phyloP scores from a whole-genome alignment of 2,113 vertebrate species.

The Pardalotus punctatus region DNA sequence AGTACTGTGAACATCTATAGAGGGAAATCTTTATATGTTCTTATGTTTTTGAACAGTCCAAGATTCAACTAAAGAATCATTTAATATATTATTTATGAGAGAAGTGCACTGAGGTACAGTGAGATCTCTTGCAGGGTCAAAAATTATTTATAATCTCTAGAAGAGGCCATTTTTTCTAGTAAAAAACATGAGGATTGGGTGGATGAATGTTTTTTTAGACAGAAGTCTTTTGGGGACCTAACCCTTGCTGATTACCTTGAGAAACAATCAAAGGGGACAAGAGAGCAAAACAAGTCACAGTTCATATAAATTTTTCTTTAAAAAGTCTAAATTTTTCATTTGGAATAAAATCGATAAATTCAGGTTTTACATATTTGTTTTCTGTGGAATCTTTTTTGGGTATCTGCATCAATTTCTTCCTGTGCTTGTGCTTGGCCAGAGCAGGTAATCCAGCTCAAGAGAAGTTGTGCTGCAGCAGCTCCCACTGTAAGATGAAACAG shows the following conservation, averaged over 20 bases:
- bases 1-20: background rate
- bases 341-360: background rate
- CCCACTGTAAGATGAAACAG: background rate
- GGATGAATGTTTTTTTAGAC: background rate
- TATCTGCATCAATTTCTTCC: background rate
- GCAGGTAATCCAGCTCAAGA: background rate
- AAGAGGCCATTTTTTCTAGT: background rate
- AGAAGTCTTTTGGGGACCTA: background rate
- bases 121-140: background rate
- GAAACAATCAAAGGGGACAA: background rate
- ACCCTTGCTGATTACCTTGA: background rate
- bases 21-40: background rate
- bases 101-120: background rate
- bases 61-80: background rate
- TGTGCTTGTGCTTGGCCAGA: background rate
- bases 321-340: background rate
- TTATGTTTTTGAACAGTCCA: background rate
- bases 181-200: background rate
- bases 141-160: background rate
- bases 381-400: background rate
- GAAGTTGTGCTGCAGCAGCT: background rate
- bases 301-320: background rate
- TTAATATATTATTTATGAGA: background rate
- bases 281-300: background rate
- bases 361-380: background rate